Percentiles rank a stretch among this genome's conserved stretches.
Evolutionary conservation across 2,113 vertebrate species (phyloP).

Genomic region (Platysteira castanea): DNA sequence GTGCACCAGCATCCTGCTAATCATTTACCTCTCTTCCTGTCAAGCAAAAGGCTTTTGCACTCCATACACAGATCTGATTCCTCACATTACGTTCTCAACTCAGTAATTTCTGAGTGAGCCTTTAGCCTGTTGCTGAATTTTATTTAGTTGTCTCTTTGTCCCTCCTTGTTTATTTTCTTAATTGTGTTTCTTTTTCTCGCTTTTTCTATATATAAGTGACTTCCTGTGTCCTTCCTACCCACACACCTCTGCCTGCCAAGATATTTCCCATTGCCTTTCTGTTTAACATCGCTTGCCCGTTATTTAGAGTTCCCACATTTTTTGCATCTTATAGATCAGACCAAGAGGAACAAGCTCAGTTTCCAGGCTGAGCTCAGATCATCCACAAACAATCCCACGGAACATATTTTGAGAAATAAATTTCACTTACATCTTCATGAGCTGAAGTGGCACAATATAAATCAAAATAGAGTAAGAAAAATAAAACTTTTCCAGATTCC

Average conservation of each 20-base stretch:
- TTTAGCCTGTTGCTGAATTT: background rate
- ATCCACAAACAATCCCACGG: background rate
- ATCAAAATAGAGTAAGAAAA: background rate
- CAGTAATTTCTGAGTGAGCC: background rate
- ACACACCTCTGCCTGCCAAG: background rate
- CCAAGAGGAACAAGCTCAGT: background rate
- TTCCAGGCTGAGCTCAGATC: background rate
- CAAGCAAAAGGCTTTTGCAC: background rate
- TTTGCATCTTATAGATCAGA: background rate
- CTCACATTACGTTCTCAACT: background rate
- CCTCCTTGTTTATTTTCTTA: background rate
- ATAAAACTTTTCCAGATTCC: background rate
- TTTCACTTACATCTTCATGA: background rate
- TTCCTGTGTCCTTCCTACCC: background rate
- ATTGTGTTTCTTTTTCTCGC: background rate
- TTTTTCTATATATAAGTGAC: background rate
- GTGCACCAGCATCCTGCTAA: background rate
- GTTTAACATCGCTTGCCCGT: background rate
- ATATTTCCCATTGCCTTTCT: background rate
- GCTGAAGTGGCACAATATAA: background rate
- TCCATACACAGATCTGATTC: background rate
- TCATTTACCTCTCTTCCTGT: background rate
- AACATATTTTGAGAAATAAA: slow-evolving; percentile 8
- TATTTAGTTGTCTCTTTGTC: background rate
- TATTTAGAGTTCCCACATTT: background rate